Evolutionary conservation across 2,888 invertebrate species (phyloP), one percentile per base, ranked within the genome.

Genomic region (Drosophila eohydei): DNA sequence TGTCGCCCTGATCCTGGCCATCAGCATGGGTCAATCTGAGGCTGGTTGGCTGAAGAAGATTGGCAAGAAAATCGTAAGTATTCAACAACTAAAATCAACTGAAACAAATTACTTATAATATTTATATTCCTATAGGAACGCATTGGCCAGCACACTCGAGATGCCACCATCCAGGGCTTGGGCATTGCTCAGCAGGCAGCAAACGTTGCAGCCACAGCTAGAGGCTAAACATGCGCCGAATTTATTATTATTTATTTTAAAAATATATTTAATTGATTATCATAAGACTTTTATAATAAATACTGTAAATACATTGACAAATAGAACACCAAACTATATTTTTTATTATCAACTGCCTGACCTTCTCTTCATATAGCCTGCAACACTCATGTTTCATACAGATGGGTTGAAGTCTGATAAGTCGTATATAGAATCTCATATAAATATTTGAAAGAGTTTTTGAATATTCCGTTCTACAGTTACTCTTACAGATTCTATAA

Each of bases 41-140:
- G 88, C 89, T 26, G 90, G 90, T 41, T 90, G 84, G 87, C 52
- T 83, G n/a, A 88, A 82, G 62, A 89, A 88, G 41, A 63, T 83
- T 56, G 87, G 82, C 71, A 91, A 91, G 80, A 86, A 73, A 81
- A 60, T 91, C 44, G 91, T 91, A 83, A 88, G 90, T 78, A 0
- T 7, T 4, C 4, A 6, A 6, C 7, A 3, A 0, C 0, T 14
- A 41, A 46, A 16, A 11, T 12, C 4, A 3, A 0, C 3, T 0
- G 5, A 8, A 14, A 14, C 2, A 11, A 1, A 11, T 14, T 26
- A 8, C 40, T 59, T 28, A 44, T 40, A 0, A 51, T 30, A 0
- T 3, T 8, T 32, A 44, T 21, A 1, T 46, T 36, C 30, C 32
- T 54, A 34, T 6, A 91, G 91, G 89, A 91, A 70, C 85, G 90